Evolutionary conservation across 1,140 invertebrate genomes (phyloP).

Genomic region (Drosophila pandora): DNA sequence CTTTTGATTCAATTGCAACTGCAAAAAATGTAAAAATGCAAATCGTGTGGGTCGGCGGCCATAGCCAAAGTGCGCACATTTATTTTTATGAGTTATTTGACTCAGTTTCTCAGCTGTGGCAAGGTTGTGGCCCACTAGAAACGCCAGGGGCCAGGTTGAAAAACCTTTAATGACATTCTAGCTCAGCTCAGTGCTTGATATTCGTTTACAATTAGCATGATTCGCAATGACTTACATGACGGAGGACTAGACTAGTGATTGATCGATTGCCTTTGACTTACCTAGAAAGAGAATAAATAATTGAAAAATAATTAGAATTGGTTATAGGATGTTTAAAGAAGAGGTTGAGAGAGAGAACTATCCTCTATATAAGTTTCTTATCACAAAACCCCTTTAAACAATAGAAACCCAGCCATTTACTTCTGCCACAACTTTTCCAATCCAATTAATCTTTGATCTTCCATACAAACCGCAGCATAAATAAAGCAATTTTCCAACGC

Average conservation of each 20-base stretch:
- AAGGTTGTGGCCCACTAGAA: conserved; percentile 55
- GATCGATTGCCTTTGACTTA: conserved; percentile 42
- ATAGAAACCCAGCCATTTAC: background rate
- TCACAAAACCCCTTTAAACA: too few species aligned
- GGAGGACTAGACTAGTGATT: conserved; percentile 25
- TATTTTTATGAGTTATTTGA: conserved; percentile 67
- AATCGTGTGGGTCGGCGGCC: conserved; percentile 50
- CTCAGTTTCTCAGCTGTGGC: conserved; percentile 46
- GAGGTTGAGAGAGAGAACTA: too few species aligned
- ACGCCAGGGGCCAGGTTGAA: conserved; percentile 52
- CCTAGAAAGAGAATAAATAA: conserved; percentile 45
- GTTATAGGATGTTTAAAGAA: too few species aligned
- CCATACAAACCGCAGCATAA: conserved; percentile 10
- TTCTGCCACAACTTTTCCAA: conserved; percentile 10
- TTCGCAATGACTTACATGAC: conserved; percentile 54
- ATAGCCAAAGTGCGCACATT: conserved; percentile 20
- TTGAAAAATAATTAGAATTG: conserved; percentile 18
- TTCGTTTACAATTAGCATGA: conserved; percentile 18
- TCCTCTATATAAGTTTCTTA: background rate
- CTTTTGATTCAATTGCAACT: conserved; percentile 44
- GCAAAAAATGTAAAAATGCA: conserved; percentile 31
- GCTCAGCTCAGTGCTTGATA: conserved; percentile 5
- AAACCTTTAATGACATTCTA: conserved; percentile 68
- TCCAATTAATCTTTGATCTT: conserved; percentile 36
- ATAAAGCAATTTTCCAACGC: conserved; percentile 24